Percentiles rank a stretch among this genome's conserved stretches.
Evolutionary conservation across 2,888 invertebrate species (phyloP).

Genomic region (Crepidodera aurea): DNA sequence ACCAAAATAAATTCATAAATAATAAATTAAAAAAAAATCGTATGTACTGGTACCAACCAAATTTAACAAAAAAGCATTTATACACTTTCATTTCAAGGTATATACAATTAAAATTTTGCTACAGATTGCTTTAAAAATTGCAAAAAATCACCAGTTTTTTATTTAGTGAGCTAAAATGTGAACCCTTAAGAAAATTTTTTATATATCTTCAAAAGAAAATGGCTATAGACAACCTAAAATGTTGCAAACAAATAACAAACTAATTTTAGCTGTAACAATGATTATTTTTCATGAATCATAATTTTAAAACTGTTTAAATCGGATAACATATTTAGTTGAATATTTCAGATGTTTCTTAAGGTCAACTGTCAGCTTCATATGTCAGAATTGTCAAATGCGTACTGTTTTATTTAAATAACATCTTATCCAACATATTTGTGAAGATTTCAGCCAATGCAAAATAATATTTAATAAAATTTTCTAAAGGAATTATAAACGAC

Average conservation of each 20-base stretch:
- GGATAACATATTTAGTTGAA: no score
- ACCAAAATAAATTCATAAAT: conserved; percentile 39
- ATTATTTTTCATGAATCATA: no score
- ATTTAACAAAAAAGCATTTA: conserved; percentile 40
- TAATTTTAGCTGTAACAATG: no score
- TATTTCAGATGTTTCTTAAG: no score
- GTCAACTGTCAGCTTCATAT: no score
- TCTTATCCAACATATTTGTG: no score
- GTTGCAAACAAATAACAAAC: no score
- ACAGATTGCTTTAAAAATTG: conserved; percentile 25
- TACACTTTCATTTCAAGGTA: conserved; percentile 19
- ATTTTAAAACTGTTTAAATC: no score
- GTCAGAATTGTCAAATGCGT: no score
- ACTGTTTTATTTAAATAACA: no score
- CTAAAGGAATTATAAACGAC: background rate
- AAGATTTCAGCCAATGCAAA: no score
- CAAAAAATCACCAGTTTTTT: conserved; percentile 16
- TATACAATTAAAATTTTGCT: conserved; percentile 27
- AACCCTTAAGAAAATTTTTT: conserved; percentile 8
- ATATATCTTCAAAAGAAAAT: background rate
- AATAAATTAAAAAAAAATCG: conserved; percentile 36
- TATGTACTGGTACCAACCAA: conserved; percentile 37
- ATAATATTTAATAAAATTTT: conserved; percentile 5
- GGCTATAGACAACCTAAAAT: no score
- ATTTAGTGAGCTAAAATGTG: conserved; percentile 26